A percentile compares a stretch with the other conserved stretches of the same genome.
phyloP scores from a whole-genome alignment of 1,140 invertebrate species.

The Drosophila sulfurigaster region DNA sequence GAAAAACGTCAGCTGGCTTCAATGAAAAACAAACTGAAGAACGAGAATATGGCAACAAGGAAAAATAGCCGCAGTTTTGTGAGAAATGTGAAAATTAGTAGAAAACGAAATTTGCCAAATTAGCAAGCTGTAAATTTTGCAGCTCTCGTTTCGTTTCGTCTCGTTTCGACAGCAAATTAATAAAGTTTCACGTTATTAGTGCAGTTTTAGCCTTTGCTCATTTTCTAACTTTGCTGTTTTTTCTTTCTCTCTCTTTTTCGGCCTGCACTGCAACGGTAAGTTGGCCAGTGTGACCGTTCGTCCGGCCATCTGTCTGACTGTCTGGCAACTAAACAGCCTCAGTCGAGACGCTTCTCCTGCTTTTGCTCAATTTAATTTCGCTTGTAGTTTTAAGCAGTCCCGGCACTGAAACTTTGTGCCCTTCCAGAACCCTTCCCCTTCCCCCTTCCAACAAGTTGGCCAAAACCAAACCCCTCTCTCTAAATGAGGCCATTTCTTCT shows the following conservation, averaged over 20 bases:
- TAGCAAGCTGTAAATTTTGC: slow-evolving; percentile 73
- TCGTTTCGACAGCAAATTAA: slow-evolving; percentile 63
- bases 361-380: slow-evolving; percentile 52
- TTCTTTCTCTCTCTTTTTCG: not conserved
- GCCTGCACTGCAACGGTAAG: slow-evolving; percentile 6
- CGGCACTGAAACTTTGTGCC: slow-evolving; percentile 28
- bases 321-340: not conserved
- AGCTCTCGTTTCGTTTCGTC: slow-evolving; percentile 47
- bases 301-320: not conserved
- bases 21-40: slow-evolving; percentile 7
- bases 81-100: slow-evolving; percentile 57
- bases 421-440: not conserved
- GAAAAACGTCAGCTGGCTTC: slow-evolving; percentile 29
- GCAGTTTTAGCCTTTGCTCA: slow-evolving; percentile 15
- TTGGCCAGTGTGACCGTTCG: not conserved
- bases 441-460: slow-evolving; percentile 55
- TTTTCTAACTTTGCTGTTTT: not conserved
- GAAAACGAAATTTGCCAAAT: slow-evolving; percentile 79
- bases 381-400: slow-evolving; percentile 52
- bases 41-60: slow-evolving; percentile 12
- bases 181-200: slow-evolving; percentile 78
- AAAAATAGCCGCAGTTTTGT: slow-evolving; percentile 39
- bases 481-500: not conserved
- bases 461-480: slow-evolving; percentile 41
- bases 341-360: slow-evolving; percentile 1